A percentile compares a stretch with the other conserved stretches of the same genome.
Evolutionary conservation across 2,888 invertebrate genomes (phyloP).

Genomic region (Augochlorella aurata): DNA sequence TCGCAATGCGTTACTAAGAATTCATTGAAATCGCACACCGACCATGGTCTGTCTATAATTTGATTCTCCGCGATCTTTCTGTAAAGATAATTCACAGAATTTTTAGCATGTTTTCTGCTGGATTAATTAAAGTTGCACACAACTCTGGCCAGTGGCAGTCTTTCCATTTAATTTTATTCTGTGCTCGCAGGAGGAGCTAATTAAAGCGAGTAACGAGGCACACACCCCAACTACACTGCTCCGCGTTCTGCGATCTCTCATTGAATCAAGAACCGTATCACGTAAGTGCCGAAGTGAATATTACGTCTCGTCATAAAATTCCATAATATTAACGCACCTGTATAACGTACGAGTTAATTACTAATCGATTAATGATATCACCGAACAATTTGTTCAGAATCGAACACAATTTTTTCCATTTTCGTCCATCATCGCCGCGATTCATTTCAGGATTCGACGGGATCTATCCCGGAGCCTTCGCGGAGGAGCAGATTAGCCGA

Average conservation of each 20-base stretch:
- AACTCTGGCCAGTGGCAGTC: neutral
- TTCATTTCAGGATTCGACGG: neutral
- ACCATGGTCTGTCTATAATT: neutral
- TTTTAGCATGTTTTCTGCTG: neutral
- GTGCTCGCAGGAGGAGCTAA: neutral
- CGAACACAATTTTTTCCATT: too few species aligned
- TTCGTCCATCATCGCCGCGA: neutral
- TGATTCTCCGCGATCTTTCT: neutral
- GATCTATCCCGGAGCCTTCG: neutral
- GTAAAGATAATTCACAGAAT: neutral
- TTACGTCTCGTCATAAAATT: too few species aligned
- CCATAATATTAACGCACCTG: too few species aligned
- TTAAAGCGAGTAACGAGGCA: constrained; percentile 11
- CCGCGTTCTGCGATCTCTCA: neutral
- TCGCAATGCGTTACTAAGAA: neutral
- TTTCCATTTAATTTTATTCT: neutral
- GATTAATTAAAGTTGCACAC: constrained; percentile 5
- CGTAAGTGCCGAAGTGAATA: neutral
- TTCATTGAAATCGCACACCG: neutral
- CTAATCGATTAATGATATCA: too few species aligned
- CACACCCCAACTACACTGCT: neutral
- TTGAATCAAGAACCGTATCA: neutral
- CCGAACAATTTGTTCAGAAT: too few species aligned
- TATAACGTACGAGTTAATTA: too few species aligned
- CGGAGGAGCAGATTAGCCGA: neutral